Evolutionary conservation across 2,113 vertebrate species (phyloP).

Genomic region (Reinhardtius hippoglossoides): DNA sequence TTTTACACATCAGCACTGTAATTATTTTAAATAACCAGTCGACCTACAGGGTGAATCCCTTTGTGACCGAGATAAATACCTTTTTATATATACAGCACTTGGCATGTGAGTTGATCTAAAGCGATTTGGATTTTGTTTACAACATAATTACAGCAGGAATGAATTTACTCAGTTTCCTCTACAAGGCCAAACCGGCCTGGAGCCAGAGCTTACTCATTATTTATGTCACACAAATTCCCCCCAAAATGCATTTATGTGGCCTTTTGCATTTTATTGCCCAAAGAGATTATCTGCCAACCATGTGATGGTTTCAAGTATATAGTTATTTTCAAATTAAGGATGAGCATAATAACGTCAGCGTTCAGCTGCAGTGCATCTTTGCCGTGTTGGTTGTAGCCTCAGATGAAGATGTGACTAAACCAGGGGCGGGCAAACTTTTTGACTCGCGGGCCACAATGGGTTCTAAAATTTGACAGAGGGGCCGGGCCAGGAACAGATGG

Average conservation of each 20-base stretch:
- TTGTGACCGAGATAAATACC: background rate
- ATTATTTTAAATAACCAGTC: background rate
- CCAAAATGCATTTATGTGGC: constrained; percentile 70
- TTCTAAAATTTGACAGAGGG: no score
- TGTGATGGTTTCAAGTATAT: constrained; percentile 45
- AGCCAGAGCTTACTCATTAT: constrained; percentile 71
- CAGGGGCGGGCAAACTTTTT: no score
- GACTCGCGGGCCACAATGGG: no score
- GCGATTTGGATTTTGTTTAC: constrained; percentile 67
- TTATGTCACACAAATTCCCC: constrained; percentile 62
- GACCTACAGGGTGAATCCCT: constrained; percentile 7
- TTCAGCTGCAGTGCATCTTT: constrained; percentile 2
- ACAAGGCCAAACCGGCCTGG: constrained; percentile 58
- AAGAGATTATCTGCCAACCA: constrained; percentile 42
- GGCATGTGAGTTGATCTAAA: constrained; percentile 44
- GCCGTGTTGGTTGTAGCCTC: background rate
- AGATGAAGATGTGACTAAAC: background rate
- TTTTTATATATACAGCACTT: constrained; percentile 19
- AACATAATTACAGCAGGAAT: constrained; percentile 63
- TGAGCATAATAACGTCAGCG: constrained; percentile 12
- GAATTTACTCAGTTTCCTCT: constrained; percentile 62
- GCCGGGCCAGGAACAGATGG: no score
- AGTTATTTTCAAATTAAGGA: constrained; percentile 11
- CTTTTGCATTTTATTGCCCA: constrained; percentile 56
- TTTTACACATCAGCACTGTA: background rate